Evolutionary conservation across 2,113 vertebrate species (phyloP).

Genomic region (Pachyramphus minor): DNA sequence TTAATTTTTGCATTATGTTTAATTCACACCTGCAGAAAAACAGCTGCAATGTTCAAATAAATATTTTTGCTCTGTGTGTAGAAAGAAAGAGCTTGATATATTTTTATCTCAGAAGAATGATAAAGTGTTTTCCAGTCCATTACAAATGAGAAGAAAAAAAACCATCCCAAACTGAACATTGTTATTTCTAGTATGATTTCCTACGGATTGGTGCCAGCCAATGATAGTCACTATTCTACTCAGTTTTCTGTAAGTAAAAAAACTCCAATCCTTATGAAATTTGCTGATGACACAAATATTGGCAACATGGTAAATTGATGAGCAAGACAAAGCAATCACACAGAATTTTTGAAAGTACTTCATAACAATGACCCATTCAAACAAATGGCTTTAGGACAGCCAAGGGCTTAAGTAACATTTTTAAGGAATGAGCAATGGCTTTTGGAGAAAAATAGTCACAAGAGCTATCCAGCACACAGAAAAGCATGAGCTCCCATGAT

Average conservation of each 20-base stretch:
- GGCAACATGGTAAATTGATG: not conserved
- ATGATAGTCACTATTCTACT: not conserved
- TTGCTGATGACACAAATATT: not conserved
- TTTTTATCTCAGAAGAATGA: not conserved
- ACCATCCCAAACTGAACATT: not conserved
- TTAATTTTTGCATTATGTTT: not conserved
- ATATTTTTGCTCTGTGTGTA: not conserved
- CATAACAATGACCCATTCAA: not conserved
- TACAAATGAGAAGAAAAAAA: not conserved
- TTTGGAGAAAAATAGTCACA: not conserved
- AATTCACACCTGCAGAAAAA: not conserved
- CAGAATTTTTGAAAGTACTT: not conserved
- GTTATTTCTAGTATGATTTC: not conserved
- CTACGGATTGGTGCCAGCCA: not conserved
- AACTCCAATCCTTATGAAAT: rapidly evolving
- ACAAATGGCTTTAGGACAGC: not conserved
- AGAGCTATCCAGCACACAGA: not conserved
- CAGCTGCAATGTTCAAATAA: not conserved
- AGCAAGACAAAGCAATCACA: not conserved
- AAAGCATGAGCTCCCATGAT: not conserved
- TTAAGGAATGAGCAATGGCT: not conserved
- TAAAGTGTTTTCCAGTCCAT: not conserved
- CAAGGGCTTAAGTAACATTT: not conserved
- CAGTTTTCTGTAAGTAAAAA: not conserved
- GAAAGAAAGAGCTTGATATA: not conserved